phyloP scores from a whole-genome alignment of 37 sponge, comb jelly and placozoan species.

The Agelas oroides region DNA sequence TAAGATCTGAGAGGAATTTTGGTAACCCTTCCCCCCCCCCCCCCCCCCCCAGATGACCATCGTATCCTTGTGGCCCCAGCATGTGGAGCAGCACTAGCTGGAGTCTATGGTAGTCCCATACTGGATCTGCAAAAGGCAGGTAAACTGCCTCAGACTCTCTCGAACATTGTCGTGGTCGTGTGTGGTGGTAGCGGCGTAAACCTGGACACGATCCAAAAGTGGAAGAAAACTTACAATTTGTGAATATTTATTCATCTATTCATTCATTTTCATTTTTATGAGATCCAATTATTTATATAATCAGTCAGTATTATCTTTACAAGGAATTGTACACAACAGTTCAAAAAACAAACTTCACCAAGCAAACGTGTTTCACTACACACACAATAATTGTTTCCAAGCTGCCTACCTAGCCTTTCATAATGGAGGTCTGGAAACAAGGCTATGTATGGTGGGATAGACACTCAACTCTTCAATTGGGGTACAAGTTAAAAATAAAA shows the following conservation, averaged over 20 bases:
- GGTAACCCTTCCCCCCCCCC: too few species aligned
- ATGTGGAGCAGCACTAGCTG: constrained; percentile 94
- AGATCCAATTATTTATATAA: background rate
- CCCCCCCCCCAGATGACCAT: constrained; percentile 77
- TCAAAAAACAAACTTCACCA: too few species aligned
- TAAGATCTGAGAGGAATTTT: too few species aligned
- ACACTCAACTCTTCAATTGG: too few species aligned
- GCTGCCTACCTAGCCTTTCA: too few species aligned
- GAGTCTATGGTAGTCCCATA: constrained; percentile 61
- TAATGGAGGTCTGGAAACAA: too few species aligned
- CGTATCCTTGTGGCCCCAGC: constrained; percentile 87
- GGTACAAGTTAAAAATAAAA: too few species aligned
- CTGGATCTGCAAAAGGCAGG: constrained; percentile 52
- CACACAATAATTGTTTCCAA: too few species aligned
- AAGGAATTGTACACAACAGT: too few species aligned
- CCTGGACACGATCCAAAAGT: constrained; percentile 67
- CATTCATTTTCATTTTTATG: background rate
- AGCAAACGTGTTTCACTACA: too few species aligned
- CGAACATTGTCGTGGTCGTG: constrained; percentile 80
- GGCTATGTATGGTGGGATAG: too few species aligned
- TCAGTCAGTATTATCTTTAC: background rate
- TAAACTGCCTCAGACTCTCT: constrained; percentile 39
- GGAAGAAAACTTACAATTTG: constrained; percentile 64
- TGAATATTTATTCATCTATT: background rate
- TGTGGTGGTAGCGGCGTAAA: constrained; percentile 94